Conservation (phyloP, 2,888 invertebrate species). For the Cephus pygmeus region DNA sequence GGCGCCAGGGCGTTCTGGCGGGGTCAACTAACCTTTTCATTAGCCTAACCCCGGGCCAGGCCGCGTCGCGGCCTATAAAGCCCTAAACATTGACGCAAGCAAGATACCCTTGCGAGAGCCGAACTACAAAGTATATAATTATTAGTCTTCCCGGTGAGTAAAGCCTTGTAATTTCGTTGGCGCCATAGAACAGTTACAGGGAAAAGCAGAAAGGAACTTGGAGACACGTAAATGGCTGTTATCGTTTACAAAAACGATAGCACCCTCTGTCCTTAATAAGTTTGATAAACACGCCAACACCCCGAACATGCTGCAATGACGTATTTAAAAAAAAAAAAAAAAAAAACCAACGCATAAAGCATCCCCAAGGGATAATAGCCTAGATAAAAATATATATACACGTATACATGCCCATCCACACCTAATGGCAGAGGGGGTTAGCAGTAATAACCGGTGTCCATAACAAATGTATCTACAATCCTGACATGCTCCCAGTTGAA, state of each 20-base stretch:
- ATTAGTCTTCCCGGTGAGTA: conserved; percentile 55
- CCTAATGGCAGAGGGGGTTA: neutral
- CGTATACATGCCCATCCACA: neutral
- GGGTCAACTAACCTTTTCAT: conserved; percentile 67
- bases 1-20: conserved; percentile 65
- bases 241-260: conserved; percentile 31
- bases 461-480: neutral
- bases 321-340: neutral
- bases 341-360: neutral
- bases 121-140: conserved; percentile 58
- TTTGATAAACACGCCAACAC: neutral
- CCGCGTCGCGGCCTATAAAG: conserved; percentile 55
- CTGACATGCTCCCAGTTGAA: neutral
- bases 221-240: conserved; percentile 64
- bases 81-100: conserved; percentile 62
- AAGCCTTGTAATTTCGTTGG: conserved; percentile 64
- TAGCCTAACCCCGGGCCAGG: conserved; percentile 58
- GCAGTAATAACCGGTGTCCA: neutral
- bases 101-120: conserved; percentile 35
- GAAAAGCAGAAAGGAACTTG: conserved; percentile 42
- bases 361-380: neutral
- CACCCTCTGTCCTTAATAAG: neutral
- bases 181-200: conserved; percentile 54
- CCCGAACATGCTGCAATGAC: neutral
- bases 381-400: neutral